Evolutionary conservation across 2,888 invertebrate genomes (phyloP), one percentile per base, ranked within the genome.

Genomic region (Cataglyphis livida): DNA sequence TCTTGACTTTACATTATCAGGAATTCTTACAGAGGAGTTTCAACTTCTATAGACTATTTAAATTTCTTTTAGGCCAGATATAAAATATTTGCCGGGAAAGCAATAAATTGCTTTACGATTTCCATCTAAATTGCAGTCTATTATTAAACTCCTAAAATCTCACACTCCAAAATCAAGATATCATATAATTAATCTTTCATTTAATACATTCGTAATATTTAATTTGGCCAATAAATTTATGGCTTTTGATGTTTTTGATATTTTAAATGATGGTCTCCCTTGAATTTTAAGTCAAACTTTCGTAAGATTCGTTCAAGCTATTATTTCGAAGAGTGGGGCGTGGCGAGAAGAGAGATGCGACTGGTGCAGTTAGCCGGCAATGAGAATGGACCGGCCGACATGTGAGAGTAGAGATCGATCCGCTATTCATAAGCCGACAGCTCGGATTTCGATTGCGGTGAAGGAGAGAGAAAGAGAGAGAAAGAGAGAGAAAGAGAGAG

Each of bases 401-500:
- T 59, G 48, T 35, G 75, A 75, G 75, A 75, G 75, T 48, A 48
- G 65, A 64, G 75, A 64, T 75, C 75, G 64, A 75, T 76, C 66
- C 38, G 54, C 76, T 65, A 66, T 76, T 66, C 66, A 76, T 76
- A 76, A 76, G 15, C 7, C 54, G 38, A 54, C 65, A 65, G 51
- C n/a, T 65, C 38, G 28, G 54, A 76, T 76, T 76, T 76, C 76
- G 66, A 54, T 54, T 54, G 66, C 51, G 38, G 28, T n/a, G n/a
- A 4, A 18, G 25, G 25, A 28, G 54, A 54, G 3, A 54, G 57
- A 57, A 21, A 21, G 54, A 18, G 5, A 18, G 35, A 35, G 35
- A 35, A 4, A 35, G 21, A 54, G 21, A 54, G 57, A 15, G 57
- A 32, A 44, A 48, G 6, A 48, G 54, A 54, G 21, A 21, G 57